Conservation (phyloP, 2,797 vertebrate genomes). For the Pangasius macronema region DNA sequence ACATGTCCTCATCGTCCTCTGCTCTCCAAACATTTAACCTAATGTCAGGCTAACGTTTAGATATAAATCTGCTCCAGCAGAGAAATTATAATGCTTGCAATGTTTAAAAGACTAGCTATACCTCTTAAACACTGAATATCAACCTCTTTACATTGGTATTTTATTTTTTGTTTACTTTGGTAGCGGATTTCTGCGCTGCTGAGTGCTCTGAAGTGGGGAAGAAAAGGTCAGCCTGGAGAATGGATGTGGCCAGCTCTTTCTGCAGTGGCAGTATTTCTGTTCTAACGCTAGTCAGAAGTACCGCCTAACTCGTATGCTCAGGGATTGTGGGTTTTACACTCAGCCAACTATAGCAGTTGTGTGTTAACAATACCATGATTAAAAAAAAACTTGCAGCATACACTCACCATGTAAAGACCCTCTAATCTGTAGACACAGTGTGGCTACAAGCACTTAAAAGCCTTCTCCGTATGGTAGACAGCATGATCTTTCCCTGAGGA, state of each 20-base stretch:
- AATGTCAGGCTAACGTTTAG: conserved; percentile 70
- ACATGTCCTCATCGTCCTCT: conserved; percentile 56
- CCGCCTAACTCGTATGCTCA: conserved; percentile 3
- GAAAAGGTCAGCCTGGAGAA: conserved; percentile 23
- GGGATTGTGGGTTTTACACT: conserved; percentile 1
- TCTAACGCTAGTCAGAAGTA: background rate
- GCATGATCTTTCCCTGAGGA: conserved; percentile 34
- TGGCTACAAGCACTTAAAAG: conserved; percentile 38
- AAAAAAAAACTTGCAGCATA: background rate
- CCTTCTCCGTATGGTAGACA: conserved; percentile 25
- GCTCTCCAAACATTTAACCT: conserved; percentile 73
- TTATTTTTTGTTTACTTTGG: conserved; percentile 49
- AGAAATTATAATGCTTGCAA: conserved; percentile 72
- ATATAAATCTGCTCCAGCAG: conserved; percentile 69
- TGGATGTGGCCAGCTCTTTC: conserved; percentile 3
- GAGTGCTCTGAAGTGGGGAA: conserved; percentile 29
- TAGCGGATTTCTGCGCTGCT: conserved; percentile 8
- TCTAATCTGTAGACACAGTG: conserved; percentile 35
- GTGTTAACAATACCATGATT: background rate
- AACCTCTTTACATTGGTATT: conserved; percentile 59
- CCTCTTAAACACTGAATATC: conserved; percentile 64
- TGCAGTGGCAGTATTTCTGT: background rate
- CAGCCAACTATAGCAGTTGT: conserved; percentile 6
- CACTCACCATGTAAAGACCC: background rate
- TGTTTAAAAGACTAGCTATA: conserved; percentile 65